Conservation (phyloP, 1,140 invertebrate species). For the Xylocopa sonorina region DNA sequence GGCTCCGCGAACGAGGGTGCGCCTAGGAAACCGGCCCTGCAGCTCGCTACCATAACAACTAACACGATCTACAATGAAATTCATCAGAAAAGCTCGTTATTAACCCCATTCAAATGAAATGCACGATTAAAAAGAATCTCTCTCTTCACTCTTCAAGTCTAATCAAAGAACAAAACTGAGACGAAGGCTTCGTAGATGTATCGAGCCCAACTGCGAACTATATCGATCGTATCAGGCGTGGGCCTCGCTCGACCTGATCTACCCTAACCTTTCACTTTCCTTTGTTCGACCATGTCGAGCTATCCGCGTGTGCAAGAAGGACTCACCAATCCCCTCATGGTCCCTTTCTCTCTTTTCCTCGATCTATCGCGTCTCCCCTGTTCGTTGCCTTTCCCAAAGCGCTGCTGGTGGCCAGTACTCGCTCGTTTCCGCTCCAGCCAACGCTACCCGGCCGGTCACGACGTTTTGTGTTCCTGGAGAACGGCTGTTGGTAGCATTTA, state of each 20-base stretch:
- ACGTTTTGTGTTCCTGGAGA: conserved; percentile 77
- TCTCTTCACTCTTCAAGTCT: too few relatives aligned
- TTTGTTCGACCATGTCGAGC: conserved; percentile 73
- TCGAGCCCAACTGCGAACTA: neutral
- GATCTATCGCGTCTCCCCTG: neutral
- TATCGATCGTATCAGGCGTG: conserved; percentile 9
- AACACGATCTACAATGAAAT: conserved; percentile 69
- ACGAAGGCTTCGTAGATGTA: too few relatives aligned
- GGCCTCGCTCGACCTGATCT: conserved; percentile 43
- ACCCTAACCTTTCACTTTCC: conserved; percentile 78
- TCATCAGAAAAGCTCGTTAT: too few relatives aligned
- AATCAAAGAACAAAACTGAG: too few relatives aligned
- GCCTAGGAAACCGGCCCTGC: conserved; percentile 71
- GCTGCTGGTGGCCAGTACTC: conserved; percentile 73
- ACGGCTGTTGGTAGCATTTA: conserved; percentile 77
- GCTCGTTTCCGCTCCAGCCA: conserved; percentile 56
- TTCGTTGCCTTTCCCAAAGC: conserved; percentile 57
- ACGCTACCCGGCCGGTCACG: conserved; percentile 56
- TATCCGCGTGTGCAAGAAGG: neutral
- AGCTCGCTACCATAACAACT: conserved; percentile 59
- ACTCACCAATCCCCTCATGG: conserved; percentile 70
- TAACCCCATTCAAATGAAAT: too few relatives aligned
- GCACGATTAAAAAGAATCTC: neutral
- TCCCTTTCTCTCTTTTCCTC: conserved; percentile 26
- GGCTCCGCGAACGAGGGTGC: conserved; percentile 70